Base-by-base conservation (phyloP, 2,888 invertebrate genomes). In the Orchestes rusci region DNA sequence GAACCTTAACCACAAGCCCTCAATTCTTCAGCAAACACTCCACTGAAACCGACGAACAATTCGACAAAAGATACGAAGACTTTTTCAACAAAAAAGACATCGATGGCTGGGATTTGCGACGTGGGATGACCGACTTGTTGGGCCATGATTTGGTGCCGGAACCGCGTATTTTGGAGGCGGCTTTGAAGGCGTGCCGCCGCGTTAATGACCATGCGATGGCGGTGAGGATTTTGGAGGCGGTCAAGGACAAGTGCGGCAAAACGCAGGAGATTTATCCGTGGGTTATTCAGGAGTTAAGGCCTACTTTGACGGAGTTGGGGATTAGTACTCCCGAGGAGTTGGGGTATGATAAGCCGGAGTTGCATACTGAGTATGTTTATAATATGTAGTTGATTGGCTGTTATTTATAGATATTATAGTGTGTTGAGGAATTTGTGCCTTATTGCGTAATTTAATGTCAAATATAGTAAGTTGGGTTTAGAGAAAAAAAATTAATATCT, bases 281-380 rank as follows among this genome's bases (percentile, higher is more conserved):
- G 67, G 74, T 93, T 53, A 69, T 93, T 47, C 84, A 90, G 69
- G 88, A 96, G 75, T 84, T 99, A 57, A 77, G 79, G 61, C 96
- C 99, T 20, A 92, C 94, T 2, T 75, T 99, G 46, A 79, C 81
- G 30, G 95, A 99, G 71, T 73, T 99, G 46, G 97, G 99, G 34
- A 82, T 99, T 56, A 82, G 81, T 42, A 94, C 96, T 19, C 89
- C 88, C 0, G 96, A 96, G 68, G 92, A 97, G 65, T 75, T 99
- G 60, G 96, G 96, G 50, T 96, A 91, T 62, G 95, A 96, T 70
- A 87, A 93, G 71, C 99, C 97, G 45, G 96, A 99, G 72, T 72
- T 97, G 67, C 91, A 88, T 50, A 73, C 92, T 54, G 70, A 81
- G 59, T 78, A 76, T 60, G 82, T 86, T 44, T 84, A 77, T 62